Percentiles rank a stretch among this genome's conserved stretches.
These are phyloP conservation scores for Drosophila neutralis DNA, from an alignment of 2,888 invertebrate genomes.

Conservation along the genomic window DNA sequence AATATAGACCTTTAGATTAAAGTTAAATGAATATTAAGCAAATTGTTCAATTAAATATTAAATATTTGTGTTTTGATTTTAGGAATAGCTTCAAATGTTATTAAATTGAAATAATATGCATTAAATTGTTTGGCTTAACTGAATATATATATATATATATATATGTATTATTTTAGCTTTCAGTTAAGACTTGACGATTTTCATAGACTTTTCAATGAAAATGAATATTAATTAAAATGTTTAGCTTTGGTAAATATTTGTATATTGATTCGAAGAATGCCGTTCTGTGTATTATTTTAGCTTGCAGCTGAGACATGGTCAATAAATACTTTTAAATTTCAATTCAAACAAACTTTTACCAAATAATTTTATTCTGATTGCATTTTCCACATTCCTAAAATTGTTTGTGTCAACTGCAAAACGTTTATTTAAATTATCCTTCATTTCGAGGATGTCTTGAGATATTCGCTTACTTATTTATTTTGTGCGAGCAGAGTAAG, in stretches of 20 bases:
- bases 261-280: background rate
- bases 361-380: background rate
- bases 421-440: constrained; percentile 18
- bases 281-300: background rate
- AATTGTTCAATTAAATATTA: background rate
- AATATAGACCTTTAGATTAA: background rate
- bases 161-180: background rate
- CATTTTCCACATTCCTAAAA: background rate
- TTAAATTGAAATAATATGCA: background rate
- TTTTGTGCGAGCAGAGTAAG: background rate
- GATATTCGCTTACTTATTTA: constrained; percentile 8
- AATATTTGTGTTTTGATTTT: background rate
- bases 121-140: background rate
- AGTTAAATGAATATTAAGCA: background rate
- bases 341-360: background rate
- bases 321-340: background rate
- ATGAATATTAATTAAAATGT: background rate
- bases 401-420: constrained; percentile 3
- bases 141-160: background rate
- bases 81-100: too few species aligned
- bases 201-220: background rate
- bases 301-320: background rate
- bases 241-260: background rate
- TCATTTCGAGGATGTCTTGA: background rate
- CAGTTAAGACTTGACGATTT: background rate